Percentiles rank a stretch among this genome's conserved stretches.
These are phyloP conservation scores for Sebastes jordani DNA, from an alignment of 2,797 vertebrate genomes.

Conservation along the genomic window DNA sequence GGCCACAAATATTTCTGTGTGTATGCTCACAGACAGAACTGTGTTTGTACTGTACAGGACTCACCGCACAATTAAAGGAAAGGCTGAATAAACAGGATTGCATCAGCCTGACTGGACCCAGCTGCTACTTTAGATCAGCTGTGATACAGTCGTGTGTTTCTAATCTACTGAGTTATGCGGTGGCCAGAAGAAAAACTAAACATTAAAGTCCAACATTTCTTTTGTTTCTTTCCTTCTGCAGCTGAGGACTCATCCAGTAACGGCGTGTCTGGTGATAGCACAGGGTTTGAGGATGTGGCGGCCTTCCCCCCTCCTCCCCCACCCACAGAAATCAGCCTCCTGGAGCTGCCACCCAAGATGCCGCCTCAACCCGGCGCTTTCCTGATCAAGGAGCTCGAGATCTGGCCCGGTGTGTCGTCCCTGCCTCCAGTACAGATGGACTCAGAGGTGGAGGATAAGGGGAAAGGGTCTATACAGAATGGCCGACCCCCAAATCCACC, in stretches of 20 bases:
- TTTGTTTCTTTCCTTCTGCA: constrained; percentile 63
- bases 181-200: constrained; percentile 35
- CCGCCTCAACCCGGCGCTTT: constrained; percentile 60
- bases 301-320: constrained; percentile 87
- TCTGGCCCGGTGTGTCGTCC: constrained; percentile 80
- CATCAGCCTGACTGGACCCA: constrained; percentile 62
- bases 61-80: constrained; percentile 46
- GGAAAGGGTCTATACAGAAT: constrained; percentile 71
- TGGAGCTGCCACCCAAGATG: constrained; percentile 87
- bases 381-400: constrained; percentile 83
- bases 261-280: constrained; percentile 77
- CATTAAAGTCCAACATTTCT: constrained; percentile 28
- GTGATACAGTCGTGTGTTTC: constrained; percentile 13
- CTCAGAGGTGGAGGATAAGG: constrained; percentile 60
- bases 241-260: constrained; percentile 84
- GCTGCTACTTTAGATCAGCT: constrained; percentile 57
- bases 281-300: constrained; percentile 82
- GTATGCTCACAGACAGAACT: constrained; percentile 19
- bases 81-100: constrained; percentile 74
- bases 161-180: constrained; percentile 24
- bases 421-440: constrained; percentile 74
- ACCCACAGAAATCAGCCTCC: constrained; percentile 85
- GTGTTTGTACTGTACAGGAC: constrained; percentile 33
- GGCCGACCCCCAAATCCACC: constrained; percentile 77
- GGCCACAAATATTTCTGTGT: constrained; percentile 22